Percentiles rank a stretch among this genome's conserved stretches.
These are phyloP conservation scores for Drosophila nigritarsus DNA, from an alignment of 2,888 invertebrate genomes.

Conservation along the genomic window DNA sequence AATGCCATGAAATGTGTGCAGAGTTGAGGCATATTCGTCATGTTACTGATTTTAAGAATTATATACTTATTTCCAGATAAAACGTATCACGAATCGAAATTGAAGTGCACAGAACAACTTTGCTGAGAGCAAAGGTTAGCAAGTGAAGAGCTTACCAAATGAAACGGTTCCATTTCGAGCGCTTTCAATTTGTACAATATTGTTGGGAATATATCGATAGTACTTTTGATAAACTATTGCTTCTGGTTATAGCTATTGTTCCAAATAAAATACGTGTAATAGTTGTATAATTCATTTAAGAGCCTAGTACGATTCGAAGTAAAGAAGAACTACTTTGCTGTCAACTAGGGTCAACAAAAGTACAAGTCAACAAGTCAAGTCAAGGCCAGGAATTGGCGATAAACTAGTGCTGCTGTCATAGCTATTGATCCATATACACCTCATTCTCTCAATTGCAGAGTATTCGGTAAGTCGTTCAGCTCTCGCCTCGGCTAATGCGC, in stretches of 20 bases:
- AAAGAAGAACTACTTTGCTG: no score
- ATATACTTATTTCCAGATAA: background rate
- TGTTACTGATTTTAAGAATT: background rate
- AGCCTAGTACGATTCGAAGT: background rate
- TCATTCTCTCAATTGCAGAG: conserved; percentile 1
- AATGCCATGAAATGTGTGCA: conserved; percentile 28
- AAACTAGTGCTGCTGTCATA: background rate
- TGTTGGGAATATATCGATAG: background rate
- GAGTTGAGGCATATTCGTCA: conserved; percentile 30
- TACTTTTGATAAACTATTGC: background rate
- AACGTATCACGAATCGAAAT: background rate
- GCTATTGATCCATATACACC: background rate
- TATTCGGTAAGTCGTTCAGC: conserved; percentile 3
- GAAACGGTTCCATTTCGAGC: background rate
- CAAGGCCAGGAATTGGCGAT: background rate
- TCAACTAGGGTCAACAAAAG: background rate
- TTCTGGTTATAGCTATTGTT: background rate
- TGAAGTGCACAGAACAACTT: background rate
- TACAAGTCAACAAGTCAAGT: background rate
- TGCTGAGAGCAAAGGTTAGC: background rate
- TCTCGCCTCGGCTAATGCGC: background rate
- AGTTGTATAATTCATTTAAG: background rate
- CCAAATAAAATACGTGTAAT: no score
- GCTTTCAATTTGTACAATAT: background rate
- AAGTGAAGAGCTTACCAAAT: background rate